phyloP scores from a whole-genome alignment of 2,797 vertebrate genomes.

The Neosilurus hyrtlii region DNA sequence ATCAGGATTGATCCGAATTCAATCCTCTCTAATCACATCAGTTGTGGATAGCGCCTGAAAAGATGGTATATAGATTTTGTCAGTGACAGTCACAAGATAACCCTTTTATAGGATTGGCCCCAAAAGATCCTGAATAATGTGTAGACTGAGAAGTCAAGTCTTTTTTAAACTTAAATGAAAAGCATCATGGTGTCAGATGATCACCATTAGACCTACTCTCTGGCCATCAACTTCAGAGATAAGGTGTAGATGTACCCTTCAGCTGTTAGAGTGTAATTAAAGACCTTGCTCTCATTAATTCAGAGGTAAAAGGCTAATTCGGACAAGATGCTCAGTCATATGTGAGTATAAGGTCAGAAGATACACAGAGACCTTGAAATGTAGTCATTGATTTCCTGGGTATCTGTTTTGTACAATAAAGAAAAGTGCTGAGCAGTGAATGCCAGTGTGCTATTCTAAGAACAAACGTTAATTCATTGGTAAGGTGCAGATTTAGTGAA shows the following conservation, averaged over 20 bases:
- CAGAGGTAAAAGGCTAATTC: constrained; percentile 44
- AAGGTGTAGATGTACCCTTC: background rate
- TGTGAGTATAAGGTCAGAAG: constrained; percentile 50
- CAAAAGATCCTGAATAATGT: constrained; percentile 8
- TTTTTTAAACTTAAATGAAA: constrained; percentile 46
- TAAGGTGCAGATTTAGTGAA: constrained; percentile 60
- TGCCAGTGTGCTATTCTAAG: constrained; percentile 52
- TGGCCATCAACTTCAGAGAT: constrained; percentile 14
- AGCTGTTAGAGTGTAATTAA: constrained; percentile 37
- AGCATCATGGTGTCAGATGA: constrained; percentile 35
- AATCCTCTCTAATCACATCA: constrained; percentile 58
- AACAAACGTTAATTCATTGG: constrained; percentile 66
- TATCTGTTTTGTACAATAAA: constrained; percentile 68
- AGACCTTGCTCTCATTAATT: constrained; percentile 40
- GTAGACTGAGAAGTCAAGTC: constrained; percentile 11
- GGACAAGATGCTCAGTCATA: constrained; percentile 42
- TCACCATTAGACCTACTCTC: background rate
- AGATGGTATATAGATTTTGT: constrained; percentile 54
- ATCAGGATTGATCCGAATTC: constrained; percentile 39
- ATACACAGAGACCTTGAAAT: constrained; percentile 40
- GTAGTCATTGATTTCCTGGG: constrained; percentile 67
- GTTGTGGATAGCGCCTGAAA: constrained; percentile 52
- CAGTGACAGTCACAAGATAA: constrained; percentile 44
- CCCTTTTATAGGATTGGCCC: constrained; percentile 29
- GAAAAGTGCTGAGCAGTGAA: constrained; percentile 67